Base-by-base conservation (phyloP, 1,140 invertebrate species). In the Macrobrachium rosenbergii region DNA sequence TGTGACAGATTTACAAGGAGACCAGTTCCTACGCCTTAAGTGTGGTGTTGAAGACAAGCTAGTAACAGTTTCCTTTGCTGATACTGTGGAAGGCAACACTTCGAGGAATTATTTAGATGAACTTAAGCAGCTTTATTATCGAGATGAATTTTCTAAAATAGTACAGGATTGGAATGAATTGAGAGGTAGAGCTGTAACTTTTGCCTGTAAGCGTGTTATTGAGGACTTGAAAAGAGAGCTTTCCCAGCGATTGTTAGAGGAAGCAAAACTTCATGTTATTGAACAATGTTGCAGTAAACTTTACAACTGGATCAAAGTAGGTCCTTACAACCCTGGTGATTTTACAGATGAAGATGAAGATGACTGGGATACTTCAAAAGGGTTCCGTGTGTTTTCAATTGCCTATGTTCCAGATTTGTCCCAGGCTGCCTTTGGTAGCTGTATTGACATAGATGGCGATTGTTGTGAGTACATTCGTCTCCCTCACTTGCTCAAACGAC, bases 101-200 rank as follows among this genome's bases (percentile, higher is more conserved):
- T 93, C 93, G 0, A 93, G 73, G 73, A 94, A 93, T 43, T 99
- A 98, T 91, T 93, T 98, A 17, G 97, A 98, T 82, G 98, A 99
- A 93, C 95, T 97, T 63, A 97, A 98, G 90, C 95, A 97, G 87
- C 92, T 99, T 0, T 99, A 98, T 91, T 95, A 96, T 87, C 94
- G 95, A 91, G 99, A 99, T 93, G 99, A 99, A 92, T 99, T 98
- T 92, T 98, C 96, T 90, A 97, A 97, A 90, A 95, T 96, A 89
- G 98, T 99, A 0, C 96, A 99, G 91, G 96, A 98, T 87, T 99
- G 99, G 99, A 99, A 99, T 92, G 93, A 95, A 0, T 91, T 99
- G 75, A 93, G 99, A 59, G 94, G 94, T 0, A 95, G 97, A 90
- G 96, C 97, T 84, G 95, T 99, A 0, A 96, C 98, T 89, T 93